These are phyloP conservation scores for Catocala fraxini DNA, from an alignment of 2,888 invertebrate species.

Conservation along the genomic window DNA sequence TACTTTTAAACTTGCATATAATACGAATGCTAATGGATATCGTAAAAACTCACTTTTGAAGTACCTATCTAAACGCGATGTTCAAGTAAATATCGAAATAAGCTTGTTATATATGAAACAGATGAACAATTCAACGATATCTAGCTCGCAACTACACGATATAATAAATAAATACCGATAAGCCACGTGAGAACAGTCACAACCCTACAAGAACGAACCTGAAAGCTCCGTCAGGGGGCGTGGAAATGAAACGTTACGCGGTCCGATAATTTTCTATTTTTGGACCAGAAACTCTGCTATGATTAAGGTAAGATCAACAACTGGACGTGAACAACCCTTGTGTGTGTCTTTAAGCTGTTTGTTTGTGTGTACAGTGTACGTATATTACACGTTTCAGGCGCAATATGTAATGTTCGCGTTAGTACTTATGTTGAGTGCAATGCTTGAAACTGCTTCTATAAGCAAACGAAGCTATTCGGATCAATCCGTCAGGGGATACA, in stretches of 20 bases:
- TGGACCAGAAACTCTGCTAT: constrained; percentile 73
- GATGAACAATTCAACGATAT: constrained; percentile 30
- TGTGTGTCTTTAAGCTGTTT: constrained; percentile 45
- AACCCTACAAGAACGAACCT: constrained; percentile 44
- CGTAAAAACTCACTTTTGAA: no score
- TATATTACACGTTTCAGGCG: constrained; percentile 65
- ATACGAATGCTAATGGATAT: no score
- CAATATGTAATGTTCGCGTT: constrained; percentile 74
- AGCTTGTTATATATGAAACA: constrained; percentile 3
- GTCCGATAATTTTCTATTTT: constrained; percentile 64
- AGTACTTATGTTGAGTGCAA: constrained; percentile 72
- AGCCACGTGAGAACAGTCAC: constrained; percentile 40
- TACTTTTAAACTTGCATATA: no score
- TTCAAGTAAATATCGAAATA: constrained; percentile 4
- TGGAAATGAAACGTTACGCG: constrained; percentile 66
- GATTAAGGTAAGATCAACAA: constrained; percentile 72
- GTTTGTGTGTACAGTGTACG: constrained; percentile 51
- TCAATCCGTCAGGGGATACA: constrained; percentile 93
- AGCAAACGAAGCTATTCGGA: constrained; percentile 92
- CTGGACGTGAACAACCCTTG: constrained; percentile 36
- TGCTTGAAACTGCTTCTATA: constrained; percentile 73
- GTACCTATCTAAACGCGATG: background rate
- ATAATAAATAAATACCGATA: constrained; percentile 44
- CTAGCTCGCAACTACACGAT: constrained; percentile 16
- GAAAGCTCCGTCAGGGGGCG: constrained; percentile 69